Base-by-base conservation (phyloP, 2,888 invertebrate species). In the Ormyrus rosae region DNA sequence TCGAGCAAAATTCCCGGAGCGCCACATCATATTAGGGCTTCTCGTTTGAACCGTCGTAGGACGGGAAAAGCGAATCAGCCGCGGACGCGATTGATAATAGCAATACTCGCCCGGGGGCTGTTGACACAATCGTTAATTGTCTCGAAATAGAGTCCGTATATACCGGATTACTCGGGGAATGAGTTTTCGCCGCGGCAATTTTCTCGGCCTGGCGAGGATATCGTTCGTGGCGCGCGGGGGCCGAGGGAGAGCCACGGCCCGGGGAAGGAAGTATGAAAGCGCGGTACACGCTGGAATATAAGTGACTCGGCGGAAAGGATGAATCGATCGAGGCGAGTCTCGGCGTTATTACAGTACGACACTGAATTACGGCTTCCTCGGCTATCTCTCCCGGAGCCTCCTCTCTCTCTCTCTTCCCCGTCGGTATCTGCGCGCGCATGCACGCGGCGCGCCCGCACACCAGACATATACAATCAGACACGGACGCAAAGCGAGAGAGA, bases 351-450 rank as follows among this genome's bases (percentile, higher is more conserved):
- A 78, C 71, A 56, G 72, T 10, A 58, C 51, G 68, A 68, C 75
- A 75, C 71, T 82, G 76, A 83, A 80, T 82, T 82, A 82, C 81
- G 67, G 75, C 80, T 73, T 78, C 76, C 67, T 13, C 19, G 13
- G 68, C 55, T 68, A 68, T 55, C 68, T 55, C 8, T 10, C 19
- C 34, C 34, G 34, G 34, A 34, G 56, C 9, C 58, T 53, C 68
- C 64, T 48, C 64, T 67, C 56, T 56, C 34, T 34, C 34, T 3
- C 56, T 56, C 56, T 56, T n/a, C 6, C 56, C 11, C 7, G 56
- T 6, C 56, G 10, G n/a, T 63, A 46, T 63, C 10, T 8, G 68
- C 72, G 72, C 60, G 78, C 73, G 77, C 73, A 64, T 68, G 73
- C 58, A 79, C 51, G 34, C 34, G 74, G 80, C 58, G 50, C 46